Evolutionary conservation across 1,140 invertebrate species (phyloP), one percentile per base, ranked within the genome.

Genomic region (Solen grandis): DNA sequence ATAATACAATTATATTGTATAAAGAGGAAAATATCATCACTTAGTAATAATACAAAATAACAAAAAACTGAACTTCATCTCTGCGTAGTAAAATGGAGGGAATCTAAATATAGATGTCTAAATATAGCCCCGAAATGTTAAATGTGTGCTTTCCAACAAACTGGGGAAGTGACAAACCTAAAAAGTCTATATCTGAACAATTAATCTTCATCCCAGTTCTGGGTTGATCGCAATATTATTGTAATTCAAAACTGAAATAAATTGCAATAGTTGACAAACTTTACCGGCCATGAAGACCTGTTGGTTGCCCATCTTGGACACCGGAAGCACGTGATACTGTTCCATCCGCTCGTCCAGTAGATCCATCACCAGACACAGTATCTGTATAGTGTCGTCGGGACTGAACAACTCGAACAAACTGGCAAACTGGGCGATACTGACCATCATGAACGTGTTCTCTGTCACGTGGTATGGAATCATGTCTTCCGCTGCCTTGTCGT

Each of bases 271-370:
- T n/a, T n/a, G n/a, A n/a, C n/a, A n/a, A n/a, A n/a, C n/a, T n/a
- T 62, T 13, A 76, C 73, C 73, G 54, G 73, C 63, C 19, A 76
- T 36, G 14, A 76, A 46, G 1, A 76, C 29, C 5, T 63, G 33
- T 27, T 54, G 38, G 8, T 77, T 22, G 5, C 60, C 74, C 52
- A 55, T 57, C 31, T 46, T 46, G 4, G 74, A 1, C 1, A 77
- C 74, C 29, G 74, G 74, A 38, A 66, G 63, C 50, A 77, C 74
- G 31, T 77, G 65, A 46, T 77, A 77, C 33, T 77, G 74, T 52
- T 62, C 60, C 52, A 77, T 77, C 8, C 74, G 22, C 22, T 77
- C 74, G 27, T 77, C 74, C 14, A 77, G 19, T 66, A 77, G 46
- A n/a, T 77, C 60, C 62, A 77, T 55, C 3, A 77, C 74, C 22